phyloP scores from a whole-genome alignment of 1,140 invertebrate species.

The Hycleus phaleratus region DNA sequence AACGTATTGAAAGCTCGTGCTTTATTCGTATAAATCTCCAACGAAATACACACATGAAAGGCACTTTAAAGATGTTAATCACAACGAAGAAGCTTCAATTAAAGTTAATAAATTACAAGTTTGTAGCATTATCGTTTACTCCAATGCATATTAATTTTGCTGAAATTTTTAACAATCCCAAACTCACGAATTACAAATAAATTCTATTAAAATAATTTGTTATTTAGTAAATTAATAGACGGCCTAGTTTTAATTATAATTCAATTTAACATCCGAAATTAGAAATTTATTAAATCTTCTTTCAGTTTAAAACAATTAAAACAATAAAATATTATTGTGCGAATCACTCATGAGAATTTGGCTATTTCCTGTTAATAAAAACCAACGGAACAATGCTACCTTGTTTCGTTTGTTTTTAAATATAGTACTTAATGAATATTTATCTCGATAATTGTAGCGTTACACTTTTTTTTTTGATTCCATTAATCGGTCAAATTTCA shows the following conservation, averaged over 20 bases:
- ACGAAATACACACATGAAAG: background rate
- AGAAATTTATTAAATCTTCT: no score
- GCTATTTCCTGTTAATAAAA: constrained; percentile 9
- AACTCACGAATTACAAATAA: no score
- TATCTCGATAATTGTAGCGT: constrained; percentile 15
- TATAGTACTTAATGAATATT: constrained; percentile 14
- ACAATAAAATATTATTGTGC: constrained; percentile 13
- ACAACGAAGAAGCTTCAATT: constrained; percentile 8
- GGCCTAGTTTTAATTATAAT: no score
- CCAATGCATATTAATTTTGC: constrained; percentile 4
- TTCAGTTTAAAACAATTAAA: constrained; percentile 11
- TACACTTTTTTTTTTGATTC: constrained; percentile 2
- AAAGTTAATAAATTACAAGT: constrained; percentile 5
- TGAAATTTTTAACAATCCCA: no score
- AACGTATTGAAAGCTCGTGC: no score
- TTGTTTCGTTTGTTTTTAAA: constrained; percentile 8
- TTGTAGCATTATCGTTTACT: constrained; percentile 3
- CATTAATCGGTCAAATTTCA: constrained; percentile 2
- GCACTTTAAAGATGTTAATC: constrained; percentile 6
- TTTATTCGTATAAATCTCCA: no score
- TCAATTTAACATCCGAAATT: no score
- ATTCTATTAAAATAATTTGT: no score
- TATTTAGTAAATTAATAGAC: no score
- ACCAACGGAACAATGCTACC: constrained; percentile 10
- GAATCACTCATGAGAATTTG: constrained; percentile 17